These are phyloP conservation scores for Erebia epiphron DNA, from an alignment of 2,888 invertebrate species.

Conservation along the genomic window DNA sequence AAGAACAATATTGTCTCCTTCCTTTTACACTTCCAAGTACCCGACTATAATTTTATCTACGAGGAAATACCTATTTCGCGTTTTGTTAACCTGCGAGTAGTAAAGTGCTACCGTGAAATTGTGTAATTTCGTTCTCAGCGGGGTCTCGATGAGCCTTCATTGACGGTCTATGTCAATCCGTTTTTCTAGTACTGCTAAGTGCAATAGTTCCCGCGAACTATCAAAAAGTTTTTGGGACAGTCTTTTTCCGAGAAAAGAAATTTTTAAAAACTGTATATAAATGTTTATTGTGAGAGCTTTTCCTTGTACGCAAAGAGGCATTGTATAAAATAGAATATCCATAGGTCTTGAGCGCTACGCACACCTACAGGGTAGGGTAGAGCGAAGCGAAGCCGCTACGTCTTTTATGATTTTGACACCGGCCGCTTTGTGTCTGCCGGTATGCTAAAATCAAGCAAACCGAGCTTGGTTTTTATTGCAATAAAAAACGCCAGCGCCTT, in stretches of 20 bases:
- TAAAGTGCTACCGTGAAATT: constrained; percentile 14
- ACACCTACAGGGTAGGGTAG: too few relatives aligned
- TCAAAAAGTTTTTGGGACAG: neutral
- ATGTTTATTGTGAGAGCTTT: neutral
- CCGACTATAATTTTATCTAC: neutral
- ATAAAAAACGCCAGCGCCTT: too few relatives aligned
- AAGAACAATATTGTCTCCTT: neutral
- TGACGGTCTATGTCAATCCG: constrained; percentile 1
- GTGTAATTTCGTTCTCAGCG: constrained; percentile 16
- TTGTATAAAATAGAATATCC: neutral
- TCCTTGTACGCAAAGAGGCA: neutral
- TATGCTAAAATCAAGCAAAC: too few relatives aligned
- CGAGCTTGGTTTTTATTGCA: too few relatives aligned
- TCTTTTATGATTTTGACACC: too few relatives aligned
- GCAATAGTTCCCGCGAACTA: neutral
- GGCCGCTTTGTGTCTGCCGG: too few relatives aligned
- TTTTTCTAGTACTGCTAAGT: neutral
- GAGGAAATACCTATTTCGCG: neutral
- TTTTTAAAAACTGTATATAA: neutral
- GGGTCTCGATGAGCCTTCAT: constrained; percentile 1
- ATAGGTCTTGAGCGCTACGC: too few relatives aligned
- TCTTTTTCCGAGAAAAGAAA: neutral
- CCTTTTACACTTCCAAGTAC: neutral
- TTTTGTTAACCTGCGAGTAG: neutral
- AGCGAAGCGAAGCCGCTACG: too few relatives aligned